These are phyloP conservation scores for Chitala chitala DNA, from an alignment of 2,113 vertebrate species.

Conservation along the genomic window DNA sequence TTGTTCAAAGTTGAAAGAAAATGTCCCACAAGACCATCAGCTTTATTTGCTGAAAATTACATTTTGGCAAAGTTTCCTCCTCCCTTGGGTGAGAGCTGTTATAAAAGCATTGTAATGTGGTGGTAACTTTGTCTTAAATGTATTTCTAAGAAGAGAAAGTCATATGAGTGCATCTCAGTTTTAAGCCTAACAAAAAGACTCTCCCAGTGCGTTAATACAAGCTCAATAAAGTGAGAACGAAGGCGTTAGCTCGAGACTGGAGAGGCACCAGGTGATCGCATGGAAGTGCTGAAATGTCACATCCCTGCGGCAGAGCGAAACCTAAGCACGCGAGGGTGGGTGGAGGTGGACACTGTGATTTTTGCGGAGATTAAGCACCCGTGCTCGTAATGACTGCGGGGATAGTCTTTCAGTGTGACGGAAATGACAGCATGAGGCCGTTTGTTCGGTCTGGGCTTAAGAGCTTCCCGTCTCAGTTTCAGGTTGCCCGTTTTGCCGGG, in stretches of 20 bases:
- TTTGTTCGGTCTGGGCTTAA: slow-evolving; percentile 66
- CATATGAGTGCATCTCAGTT: too few relatives aligned
- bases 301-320: slow-evolving; percentile 32
- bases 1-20: neutral
- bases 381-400: slow-evolving; percentile 62
- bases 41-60: neutral
- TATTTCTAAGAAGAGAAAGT: too few relatives aligned
- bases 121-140: too few relatives aligned
- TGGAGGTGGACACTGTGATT: slow-evolving; percentile 49
- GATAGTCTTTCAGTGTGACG: slow-evolving; percentile 65
- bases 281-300: slow-evolving; percentile 47
- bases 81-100: neutral
- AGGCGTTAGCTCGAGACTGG: neutral
- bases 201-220: too few relatives aligned
- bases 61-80: neutral
- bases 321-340: slow-evolving; percentile 29
- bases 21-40: neutral
- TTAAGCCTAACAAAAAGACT: too few relatives aligned
- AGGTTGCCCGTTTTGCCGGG: slow-evolving; percentile 48
- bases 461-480: slow-evolving; percentile 73
- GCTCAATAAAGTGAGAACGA: slow-evolving; percentile 3
- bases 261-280: slow-evolving; percentile 26
- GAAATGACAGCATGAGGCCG: slow-evolving; percentile 63
- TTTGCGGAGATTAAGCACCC: slow-evolving; percentile 61
- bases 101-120: neutral